A percentile compares a stretch with the other conserved stretches of the same genome.
Evolutionary conservation across 2,113 vertebrate genomes (phyloP).

Genomic region (Thomomys bottae): DNA sequence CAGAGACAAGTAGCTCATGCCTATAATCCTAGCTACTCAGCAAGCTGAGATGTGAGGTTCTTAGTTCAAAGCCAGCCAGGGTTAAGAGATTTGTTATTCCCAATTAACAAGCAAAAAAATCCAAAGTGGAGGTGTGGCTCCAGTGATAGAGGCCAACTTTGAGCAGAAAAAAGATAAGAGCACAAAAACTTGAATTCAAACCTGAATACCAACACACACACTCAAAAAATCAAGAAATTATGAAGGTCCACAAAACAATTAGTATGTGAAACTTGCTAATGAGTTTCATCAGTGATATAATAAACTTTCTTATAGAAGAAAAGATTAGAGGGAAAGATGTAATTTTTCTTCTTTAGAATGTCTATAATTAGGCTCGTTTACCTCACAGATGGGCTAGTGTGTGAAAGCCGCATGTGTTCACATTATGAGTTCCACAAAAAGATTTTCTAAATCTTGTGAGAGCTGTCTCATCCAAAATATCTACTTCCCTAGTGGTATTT

Average conservation of each 20-base stretch:
- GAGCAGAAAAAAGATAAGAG: too few relatives aligned
- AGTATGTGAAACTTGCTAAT: conserved; percentile 42
- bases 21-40: too few relatives aligned
- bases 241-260: not conserved
- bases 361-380: conserved; percentile 69
- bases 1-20: too few relatives aligned
- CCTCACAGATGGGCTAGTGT: conserved; percentile 71
- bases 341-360: conserved; percentile 62
- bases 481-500: conserved; percentile 61
- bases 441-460: conserved; percentile 71
- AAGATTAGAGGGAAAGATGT: conserved; percentile 47
- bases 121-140: too few relatives aligned
- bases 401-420: conserved; percentile 71
- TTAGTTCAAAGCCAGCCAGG: too few relatives aligned
- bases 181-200: too few relatives aligned
- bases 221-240: not conserved
- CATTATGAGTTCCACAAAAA: conserved; percentile 61
- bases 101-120: too few relatives aligned
- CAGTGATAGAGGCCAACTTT: too few relatives aligned
- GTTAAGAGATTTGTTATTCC: too few relatives aligned
- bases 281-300: not conserved
- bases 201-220: too few relatives aligned
- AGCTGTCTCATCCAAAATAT: conserved; percentile 71
- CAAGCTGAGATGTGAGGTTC: too few relatives aligned
- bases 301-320: conserved; percentile 56